Base-by-base conservation (phyloP, 2,797 vertebrate genomes). In the Catharus ustulatus region DNA sequence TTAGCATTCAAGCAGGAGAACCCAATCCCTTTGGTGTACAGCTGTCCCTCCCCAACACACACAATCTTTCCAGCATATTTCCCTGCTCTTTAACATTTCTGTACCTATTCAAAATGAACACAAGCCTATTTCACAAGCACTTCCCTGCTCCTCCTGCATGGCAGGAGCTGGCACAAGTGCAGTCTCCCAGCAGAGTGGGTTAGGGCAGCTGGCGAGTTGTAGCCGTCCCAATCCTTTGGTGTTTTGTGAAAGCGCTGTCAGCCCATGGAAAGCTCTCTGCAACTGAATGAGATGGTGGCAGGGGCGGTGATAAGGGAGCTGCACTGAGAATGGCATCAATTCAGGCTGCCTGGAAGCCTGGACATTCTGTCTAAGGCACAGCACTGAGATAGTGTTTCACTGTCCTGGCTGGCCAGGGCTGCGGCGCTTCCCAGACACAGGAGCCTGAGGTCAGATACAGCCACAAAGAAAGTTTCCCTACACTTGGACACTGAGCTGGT, bases 1-100 rank as follows among this genome's bases (percentile, higher is more conserved):
- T 68, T 23, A 85, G 75, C 66, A 38, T 64, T 91, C 51, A 81
- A 94, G 85, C 4, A 96, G 77, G 85, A 88, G 62, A 94, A 91
- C 34, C 45, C 59, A 58, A 36, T 22, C n/a, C n/a, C 40, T 68
- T 79, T 66, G 34, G 74, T 2, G 2, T 48, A 40, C 26, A 61
- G 49, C 69, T 38, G 57, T 51, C 9, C 13, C n/a, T 12, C 21
- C 9, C 3, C 46, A 86, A 57, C 7, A 43, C 22, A 66, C 9
- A 40, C 21, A 64, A 57, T 29, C 42, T 84, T 94, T 89, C 66
- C 89, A 86, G 68, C 11, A 0, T 27, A 78, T 83, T 93, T 76
- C 34, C 30, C n/a, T 77, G 68, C 26, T 91, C 76, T 87, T 84
- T 5, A 79, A 64, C 69, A 17, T 55, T 79, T 63, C 93, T 85